These are phyloP conservation scores for Hypanus sabinus DNA, from an alignment of 2,113 vertebrate species.

Conservation along the genomic window DNA sequence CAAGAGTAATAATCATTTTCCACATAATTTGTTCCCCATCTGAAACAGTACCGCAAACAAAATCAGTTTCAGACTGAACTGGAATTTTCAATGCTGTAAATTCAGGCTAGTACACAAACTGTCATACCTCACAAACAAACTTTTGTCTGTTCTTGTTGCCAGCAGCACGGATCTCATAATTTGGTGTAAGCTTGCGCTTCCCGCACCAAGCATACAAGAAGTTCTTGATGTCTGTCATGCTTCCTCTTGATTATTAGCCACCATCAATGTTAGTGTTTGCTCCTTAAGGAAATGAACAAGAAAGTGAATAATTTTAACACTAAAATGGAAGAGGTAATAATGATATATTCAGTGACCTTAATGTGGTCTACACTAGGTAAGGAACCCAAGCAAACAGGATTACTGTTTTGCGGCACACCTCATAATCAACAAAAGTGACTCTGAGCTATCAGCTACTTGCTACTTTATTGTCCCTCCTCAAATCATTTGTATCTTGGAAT, in stretches of 20 bases:
- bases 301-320: background rate
- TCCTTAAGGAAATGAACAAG: background rate
- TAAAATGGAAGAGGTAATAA: too few relatives aligned
- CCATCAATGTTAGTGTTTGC: background rate
- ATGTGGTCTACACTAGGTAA: too few relatives aligned
- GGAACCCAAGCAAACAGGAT: too few relatives aligned
- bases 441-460: too few relatives aligned
- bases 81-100: background rate
- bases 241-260: background rate
- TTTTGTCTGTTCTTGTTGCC: conserved; percentile 87
- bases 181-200: conserved; percentile 76
- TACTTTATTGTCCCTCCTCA: too few relatives aligned
- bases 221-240: conserved; percentile 91
- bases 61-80: background rate
- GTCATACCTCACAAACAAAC: conserved; percentile 81
- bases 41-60: background rate
- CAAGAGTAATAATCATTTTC: background rate
- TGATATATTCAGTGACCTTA: too few relatives aligned
- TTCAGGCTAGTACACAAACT: background rate
- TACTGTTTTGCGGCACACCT: too few relatives aligned
- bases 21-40: background rate
- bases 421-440: too few relatives aligned
- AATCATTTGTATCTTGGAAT: too few relatives aligned
- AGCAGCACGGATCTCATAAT: conserved; percentile 77
- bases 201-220: conserved; percentile 93